Evolutionary conservation across 64 coral and sea anemone genomes (phyloP).

Genomic region (Catalaphyllia jardinei): DNA sequence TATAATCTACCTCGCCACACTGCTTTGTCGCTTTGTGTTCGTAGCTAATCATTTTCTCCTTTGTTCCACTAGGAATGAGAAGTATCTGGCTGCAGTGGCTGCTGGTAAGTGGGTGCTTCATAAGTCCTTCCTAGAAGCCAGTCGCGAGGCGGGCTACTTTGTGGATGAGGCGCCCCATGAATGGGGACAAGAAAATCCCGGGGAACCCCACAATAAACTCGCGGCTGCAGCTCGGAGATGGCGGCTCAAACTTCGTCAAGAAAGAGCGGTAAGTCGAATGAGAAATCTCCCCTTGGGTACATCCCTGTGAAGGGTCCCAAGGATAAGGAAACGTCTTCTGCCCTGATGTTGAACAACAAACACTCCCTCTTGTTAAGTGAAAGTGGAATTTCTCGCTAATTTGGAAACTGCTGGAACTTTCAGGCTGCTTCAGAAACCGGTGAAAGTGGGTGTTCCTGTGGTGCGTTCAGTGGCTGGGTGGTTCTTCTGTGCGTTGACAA

Average conservation of each 20-base stretch:
- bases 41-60: neutral
- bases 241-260: conserved; percentile 63
- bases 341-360: too few relatives aligned
- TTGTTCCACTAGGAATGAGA: conserved; percentile 74
- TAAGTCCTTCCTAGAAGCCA: conserved; percentile 93
- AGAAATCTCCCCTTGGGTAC: neutral
- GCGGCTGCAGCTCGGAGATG: conserved; percentile 76
- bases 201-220: conserved; percentile 75
- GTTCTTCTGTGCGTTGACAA: conserved; percentile 89
- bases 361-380: too few relatives aligned
- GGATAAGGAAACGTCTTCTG: too few relatives aligned
- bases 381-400: neutral
- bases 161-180: conserved; percentile 86
- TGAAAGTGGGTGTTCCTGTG: neutral
- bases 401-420: neutral
- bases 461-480: conserved; percentile 88
- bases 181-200: conserved; percentile 82
- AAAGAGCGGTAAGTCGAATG: conserved; percentile 52
- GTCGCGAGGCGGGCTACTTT: conserved; percentile 78
- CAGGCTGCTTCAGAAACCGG: neutral
- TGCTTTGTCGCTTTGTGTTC: neutral
- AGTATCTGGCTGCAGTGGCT: conserved; percentile 86
- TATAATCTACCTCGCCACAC: neutral
- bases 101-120: conserved; percentile 97
- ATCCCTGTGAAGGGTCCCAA: too few relatives aligned